Base-by-base conservation (phyloP, 2,888 invertebrate genomes). In the Syrphus vitripennis region DNA sequence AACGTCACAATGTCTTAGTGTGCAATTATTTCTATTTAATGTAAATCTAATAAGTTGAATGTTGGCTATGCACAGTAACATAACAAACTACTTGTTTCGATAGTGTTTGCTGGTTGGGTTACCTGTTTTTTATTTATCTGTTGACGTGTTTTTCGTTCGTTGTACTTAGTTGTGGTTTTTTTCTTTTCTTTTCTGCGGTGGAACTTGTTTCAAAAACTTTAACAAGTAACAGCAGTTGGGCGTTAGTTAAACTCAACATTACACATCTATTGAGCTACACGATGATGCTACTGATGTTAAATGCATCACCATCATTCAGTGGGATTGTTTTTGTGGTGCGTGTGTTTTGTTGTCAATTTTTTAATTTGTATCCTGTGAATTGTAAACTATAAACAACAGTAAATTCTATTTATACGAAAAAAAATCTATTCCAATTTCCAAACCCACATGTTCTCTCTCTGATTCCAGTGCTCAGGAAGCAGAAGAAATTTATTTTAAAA, bases 31-130 rank as follows among this genome's bases (percentile, higher is more conserved):
- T 14, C 3, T 7, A 7, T 50, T 50, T 7, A 50, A 50, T 50
- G n/a, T 50, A 50, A 50, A 50, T 50, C 24, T 50, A 50, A 50
- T 50, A 50, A 48, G 12, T 24, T 48, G 50, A n/a, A 24, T 50
- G 50, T 50, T 24, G n/a, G 24, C 50, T 24, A 24, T 24, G 9
- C 5, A 14, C 24, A 50, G 2, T 6, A 50, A 21, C 7, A 50
- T 24, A 50, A 50, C n/a, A 24, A 50, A 37, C 59, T 59, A 59
- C 59, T 37, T 59, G 59, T 59, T 59, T 59, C 34, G 59, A 59
- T 59, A 59, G 37, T 37, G 34, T 59, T 21, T 37, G 34, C 21
- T 31, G 19, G 14, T 29, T 59, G 59, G 7, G 14, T 57, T 57
- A 59, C 59, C 59, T 37, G 55, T 55, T 55, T 55, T n/a, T 29